Base-by-base conservation (phyloP, 2,888 invertebrate species). In the Rhingia campestris region DNA sequence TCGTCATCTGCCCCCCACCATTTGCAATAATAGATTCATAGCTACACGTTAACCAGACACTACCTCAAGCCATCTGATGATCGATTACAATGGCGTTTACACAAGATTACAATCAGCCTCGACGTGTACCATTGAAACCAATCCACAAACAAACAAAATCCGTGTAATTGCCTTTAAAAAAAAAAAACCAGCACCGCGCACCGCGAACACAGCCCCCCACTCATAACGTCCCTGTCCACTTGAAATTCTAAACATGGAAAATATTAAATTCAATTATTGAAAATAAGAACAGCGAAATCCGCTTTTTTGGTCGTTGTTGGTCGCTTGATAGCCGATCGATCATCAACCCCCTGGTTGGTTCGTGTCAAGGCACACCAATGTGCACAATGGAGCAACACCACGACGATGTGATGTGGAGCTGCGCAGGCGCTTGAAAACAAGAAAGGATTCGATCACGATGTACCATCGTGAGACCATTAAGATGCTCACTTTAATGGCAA, bases 191-290 rank as follows among this genome's bases (percentile, higher is more conserved):
- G 2, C 30, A 33, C 3, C 32, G 22, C 12, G 47, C 35, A 35
- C 54, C 22, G 22, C 22, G 22, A 22, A 22, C 54, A 54, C 14
- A 49, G 43, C 14, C 37, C 66, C 64, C 49, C 73, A 12, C 30
- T 56, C 12, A 10, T 12, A 3, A 5, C n/a, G 37, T 47, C 58
- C 58, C 58, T 49, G 75, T 45, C 56, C 73, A 74, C 73, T 82
- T 82, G 53, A 82, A 53, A 82, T 82, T 82, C 82, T 73, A 69
- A 79, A 54, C 82, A 82, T 54, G 81, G 22, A 81, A 81, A 77
- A 73, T 79, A 79, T 82, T 79, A 58, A 59, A 82, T 79, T 74
- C 69, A 74, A 81, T 81, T 81, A 73, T 73, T 35, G 45, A 54
- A 72, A 81, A 80, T 61, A 74, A 74, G 41, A 73, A 54, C 66